Evolutionary conservation across 1,140 invertebrate genomes (phyloP), one percentile per base, ranked within the genome.

Genomic region (Drosophila eugracilis): DNA sequence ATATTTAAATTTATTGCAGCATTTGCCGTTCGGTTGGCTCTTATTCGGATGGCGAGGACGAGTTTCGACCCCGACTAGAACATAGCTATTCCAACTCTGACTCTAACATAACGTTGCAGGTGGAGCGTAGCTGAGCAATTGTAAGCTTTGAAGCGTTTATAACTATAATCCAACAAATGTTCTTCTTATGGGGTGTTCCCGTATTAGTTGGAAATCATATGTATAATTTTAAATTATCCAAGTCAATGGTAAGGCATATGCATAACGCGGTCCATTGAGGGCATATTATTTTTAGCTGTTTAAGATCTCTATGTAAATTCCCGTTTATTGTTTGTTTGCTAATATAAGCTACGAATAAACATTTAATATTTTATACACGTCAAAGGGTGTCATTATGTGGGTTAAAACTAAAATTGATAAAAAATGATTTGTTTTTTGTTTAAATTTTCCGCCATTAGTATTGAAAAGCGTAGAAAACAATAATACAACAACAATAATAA

Each of bases 221-320:
- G 50, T 80, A 39, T 70, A 62, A 53, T 58, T 77, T 85, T 74
- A 59, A 70, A 67, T 88, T 55, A 63, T 81, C 41, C 48, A 42
- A 41, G 30, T 53, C 42, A 44, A 59, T 9, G 32, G 67, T 32
- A 72, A 32, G 30, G 54, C 24, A n/a, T 37, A 53, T 37, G 44
- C 4, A 37, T 10, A 62, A 47, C 10, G 34, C 57, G 24, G 50
- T 63, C 62, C 55, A 58, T 50, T 60, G 24, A 73, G 48, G 63
- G 70, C 60, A 55, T 78, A 74, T 78, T 77, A 59, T 72, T 48
- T 78, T 67, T 81, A 44, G 75, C 71, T 54, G 47, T 58, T 69
- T 81, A 86, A 89, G 84, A 89, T 86, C 83, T 86, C 83, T 73
- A 57, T 86, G 83, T 86, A 88, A 83, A 86, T 83, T 78, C 60